Percentiles rank a stretch among this genome's conserved stretches.
Evolutionary conservation across 2,888 invertebrate species (phyloP).

Genomic region (Coleophora deauratella): DNA sequence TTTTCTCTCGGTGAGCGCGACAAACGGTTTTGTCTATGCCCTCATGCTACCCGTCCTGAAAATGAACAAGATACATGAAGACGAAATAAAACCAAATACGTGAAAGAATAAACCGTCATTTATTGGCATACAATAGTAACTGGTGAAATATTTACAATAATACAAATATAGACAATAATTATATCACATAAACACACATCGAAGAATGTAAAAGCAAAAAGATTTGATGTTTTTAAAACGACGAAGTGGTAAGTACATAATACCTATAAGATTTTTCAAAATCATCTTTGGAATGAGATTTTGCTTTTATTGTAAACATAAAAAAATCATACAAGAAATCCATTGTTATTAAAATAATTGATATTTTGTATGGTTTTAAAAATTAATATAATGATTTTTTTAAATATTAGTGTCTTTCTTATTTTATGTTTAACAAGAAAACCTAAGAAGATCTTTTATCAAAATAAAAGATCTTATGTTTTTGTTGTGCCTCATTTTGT

Average conservation of each 20-base stretch:
- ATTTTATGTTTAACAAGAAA: too few relatives aligned
- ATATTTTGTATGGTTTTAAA: too few relatives aligned
- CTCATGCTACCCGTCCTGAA: too few relatives aligned
- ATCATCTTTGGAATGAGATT: slow-evolving; percentile 51
- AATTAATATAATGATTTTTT: too few relatives aligned
- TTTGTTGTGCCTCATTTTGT: too few relatives aligned
- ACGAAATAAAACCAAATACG: slow-evolving; percentile 25
- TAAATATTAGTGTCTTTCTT: too few relatives aligned
- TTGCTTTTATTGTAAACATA: slow-evolving; percentile 1
- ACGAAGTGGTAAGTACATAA: slow-evolving; percentile 39
- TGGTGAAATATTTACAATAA: slow-evolving; percentile 63
- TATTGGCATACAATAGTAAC: slow-evolving; percentile 57
- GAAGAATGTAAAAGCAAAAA: slow-evolving; percentile 53
- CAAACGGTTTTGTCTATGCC: too few relatives aligned
- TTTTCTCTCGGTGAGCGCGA: too few relatives aligned
- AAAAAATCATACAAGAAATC: not conserved
- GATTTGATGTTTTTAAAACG: slow-evolving; percentile 22
- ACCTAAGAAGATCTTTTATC: too few relatives aligned
- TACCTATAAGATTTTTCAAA: slow-evolving; percentile 29
- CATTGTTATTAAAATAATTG: not conserved
- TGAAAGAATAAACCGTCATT: slow-evolving; percentile 69
- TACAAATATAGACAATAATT: slow-evolving; percentile 40
- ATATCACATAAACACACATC: slow-evolving; percentile 68
- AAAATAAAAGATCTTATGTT: too few relatives aligned
- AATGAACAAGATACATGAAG: too few relatives aligned